Conservation (phyloP, 2,113 vertebrate species). For the Platysternon megacephalum region DNA sequence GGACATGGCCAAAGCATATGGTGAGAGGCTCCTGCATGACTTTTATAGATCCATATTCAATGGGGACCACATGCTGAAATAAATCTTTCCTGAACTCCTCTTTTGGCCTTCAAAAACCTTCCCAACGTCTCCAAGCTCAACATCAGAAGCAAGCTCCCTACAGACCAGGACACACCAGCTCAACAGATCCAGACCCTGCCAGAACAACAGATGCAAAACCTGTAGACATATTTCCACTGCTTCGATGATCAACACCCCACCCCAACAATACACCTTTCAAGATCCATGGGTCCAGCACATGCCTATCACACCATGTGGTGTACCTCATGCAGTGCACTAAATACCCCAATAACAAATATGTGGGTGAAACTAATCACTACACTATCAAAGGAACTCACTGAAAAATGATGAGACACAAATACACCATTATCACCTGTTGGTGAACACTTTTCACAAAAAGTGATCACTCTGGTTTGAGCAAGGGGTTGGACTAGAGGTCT, state of each 20-base stretch:
- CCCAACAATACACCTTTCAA: not conserved
- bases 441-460: no score
- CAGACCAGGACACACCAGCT: not conserved
- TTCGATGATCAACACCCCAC: no score
- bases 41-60: not conserved
- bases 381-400: no score
- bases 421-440: no score
- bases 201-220: not conserved
- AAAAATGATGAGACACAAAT: no score
- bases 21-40: constrained; percentile 22
- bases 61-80: not conserved
- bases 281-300: not conserved
- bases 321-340: no score
- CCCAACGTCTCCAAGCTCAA: not conserved
- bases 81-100: not conserved
- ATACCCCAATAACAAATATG: no score
- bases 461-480: no score
- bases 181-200: not conserved
- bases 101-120: no score
- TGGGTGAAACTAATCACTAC: no score
- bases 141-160: not conserved
- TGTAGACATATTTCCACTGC: not conserved
- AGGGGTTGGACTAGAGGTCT: no score
- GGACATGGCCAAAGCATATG: constrained; percentile 30
- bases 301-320: not conserved